Base-by-base conservation (phyloP, 2,113 vertebrate species). In the Empidonax traillii region DNA sequence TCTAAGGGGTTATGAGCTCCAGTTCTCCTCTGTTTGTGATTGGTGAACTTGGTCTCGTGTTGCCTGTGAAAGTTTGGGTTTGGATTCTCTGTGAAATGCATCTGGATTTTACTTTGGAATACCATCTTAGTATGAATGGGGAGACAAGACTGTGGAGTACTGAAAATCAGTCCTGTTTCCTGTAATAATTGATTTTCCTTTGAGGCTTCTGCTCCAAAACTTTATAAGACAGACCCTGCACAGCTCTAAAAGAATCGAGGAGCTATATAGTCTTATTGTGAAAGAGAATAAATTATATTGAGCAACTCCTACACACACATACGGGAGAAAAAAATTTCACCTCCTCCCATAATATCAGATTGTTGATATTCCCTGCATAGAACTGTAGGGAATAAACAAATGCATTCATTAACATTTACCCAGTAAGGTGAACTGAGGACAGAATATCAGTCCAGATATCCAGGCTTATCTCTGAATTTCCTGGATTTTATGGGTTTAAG, bases 341-440 rank as follows among this genome's bases (percentile, higher is more conserved):
- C 93, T 97, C 92, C 92, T 96, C 96, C 86, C 84, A 89, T 97
- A 95, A 92, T 94, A 95, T 96, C 93, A 92, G 93, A 94, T 96
- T 96, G 96, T 95, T 94, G 94, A 92, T 95, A 96, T 95, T 95
- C 94, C 49, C 53, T 77, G 41, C 73, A 72, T 81, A 89, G 92
- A 93, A 92, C 86, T 87, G 62, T 90, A 75, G 84, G 85, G 95
- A 96, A 97, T 95, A 96, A 97, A 96, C 96, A 95, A 91, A 96
- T 58, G 95, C 84, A 94, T 96, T 96, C 94, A 93, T 97, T 97
- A 97, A 94, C 95, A 93, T 92, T 96, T 95, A 95, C 93, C 69
- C 96, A 67, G 88, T 84, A 96, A 96, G 96, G 97, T 97, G 95
- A 97, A 97, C 82, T 97, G 96, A 97, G 97, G 97, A 97, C 95